Evolutionary conservation across 2,113 vertebrate genomes (phyloP), one percentile per base, ranked within the genome.

Genomic region (Ardeotis arabs): DNA sequence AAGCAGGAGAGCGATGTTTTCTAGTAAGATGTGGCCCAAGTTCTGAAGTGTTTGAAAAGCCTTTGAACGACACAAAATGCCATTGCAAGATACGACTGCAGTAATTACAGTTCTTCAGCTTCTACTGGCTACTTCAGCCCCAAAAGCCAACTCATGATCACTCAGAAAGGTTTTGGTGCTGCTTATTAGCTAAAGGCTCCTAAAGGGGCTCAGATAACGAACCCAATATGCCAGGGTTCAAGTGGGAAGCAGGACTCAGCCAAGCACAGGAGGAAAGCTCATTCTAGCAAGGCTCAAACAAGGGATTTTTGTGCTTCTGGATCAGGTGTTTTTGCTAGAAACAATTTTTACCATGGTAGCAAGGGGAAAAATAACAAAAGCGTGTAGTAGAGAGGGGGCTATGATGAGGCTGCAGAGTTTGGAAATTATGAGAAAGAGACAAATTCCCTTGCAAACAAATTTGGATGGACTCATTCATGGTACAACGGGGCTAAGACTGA

Each of bases 301-400:
- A 15, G 24, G 27, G 15, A 29, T 79, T 91, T 91, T 91, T 66
- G 15, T 76, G 37, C 59, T 73, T 66, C n/a, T 14, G 14, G 35
- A 41, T 75, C 37, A 52, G 76, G 33, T n/a, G 17, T 37, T 72
- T 69, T 55, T 73, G 50, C 41, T 44, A 18, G 23, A 84, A 80
- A 84, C 16, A 9, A 28, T 24, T 87, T 94, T 70, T 82, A 39
- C 18, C 5, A 0, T 2, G 8, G 19, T 39, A 31, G 84, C 52
- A 79, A 69, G 12, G 6, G 20, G 37, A 53, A 24, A 33, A 35
- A 27, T 28, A 41, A 27, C 15, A 39, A 20, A 22, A 39, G 6
- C 0, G 0, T 58, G 67, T 28, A 2, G 23, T 49, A 24, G 29
- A 52, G 53, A 62, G 6, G 17, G 22, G 23, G 14, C 33, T 63